These are phyloP conservation scores for Drosophila mojavensis DNA, from an alignment of 1,140 invertebrate species.

Conservation along the genomic window DNA sequence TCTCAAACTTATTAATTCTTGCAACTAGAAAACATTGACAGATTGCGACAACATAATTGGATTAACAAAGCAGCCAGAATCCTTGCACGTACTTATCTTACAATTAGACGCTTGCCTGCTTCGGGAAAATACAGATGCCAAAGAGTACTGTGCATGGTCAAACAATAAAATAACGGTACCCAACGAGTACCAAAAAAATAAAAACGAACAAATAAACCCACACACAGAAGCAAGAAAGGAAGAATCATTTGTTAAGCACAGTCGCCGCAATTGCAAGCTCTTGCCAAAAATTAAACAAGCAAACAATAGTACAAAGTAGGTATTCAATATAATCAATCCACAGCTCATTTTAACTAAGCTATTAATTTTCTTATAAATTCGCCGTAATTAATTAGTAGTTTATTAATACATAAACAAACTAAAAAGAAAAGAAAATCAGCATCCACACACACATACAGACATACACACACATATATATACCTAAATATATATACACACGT, in stretches of 20 bases:
- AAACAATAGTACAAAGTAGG: no score
- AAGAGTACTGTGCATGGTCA: neutral
- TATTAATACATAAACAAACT: neutral
- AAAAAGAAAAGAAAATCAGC: neutral
- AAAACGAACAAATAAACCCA: neutral
- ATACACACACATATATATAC: neutral
- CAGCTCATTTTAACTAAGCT: no score
- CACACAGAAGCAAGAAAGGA: neutral
- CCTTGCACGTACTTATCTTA: neutral
- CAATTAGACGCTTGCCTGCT: neutral
- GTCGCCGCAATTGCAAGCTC: neutral
- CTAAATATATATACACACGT: neutral
- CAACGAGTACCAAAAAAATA: constrained; percentile 6
- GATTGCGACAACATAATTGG: neutral
- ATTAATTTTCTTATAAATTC: neutral
- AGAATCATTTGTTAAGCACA: constrained; percentile 16
- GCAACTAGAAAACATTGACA: constrained; percentile 12
- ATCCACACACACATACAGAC: neutral
- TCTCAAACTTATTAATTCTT: constrained; percentile 15
- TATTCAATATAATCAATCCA: no score
- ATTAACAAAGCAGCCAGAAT: neutral
- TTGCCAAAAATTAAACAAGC: neutral
- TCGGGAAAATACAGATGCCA: neutral
- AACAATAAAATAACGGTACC: constrained; percentile 1
- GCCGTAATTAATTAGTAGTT: neutral